Percentiles rank a stretch among this genome's conserved stretches.
Evolutionary conservation across 2,113 vertebrate species (phyloP).

Genomic region (Oncorhynchus nerka): DNA sequence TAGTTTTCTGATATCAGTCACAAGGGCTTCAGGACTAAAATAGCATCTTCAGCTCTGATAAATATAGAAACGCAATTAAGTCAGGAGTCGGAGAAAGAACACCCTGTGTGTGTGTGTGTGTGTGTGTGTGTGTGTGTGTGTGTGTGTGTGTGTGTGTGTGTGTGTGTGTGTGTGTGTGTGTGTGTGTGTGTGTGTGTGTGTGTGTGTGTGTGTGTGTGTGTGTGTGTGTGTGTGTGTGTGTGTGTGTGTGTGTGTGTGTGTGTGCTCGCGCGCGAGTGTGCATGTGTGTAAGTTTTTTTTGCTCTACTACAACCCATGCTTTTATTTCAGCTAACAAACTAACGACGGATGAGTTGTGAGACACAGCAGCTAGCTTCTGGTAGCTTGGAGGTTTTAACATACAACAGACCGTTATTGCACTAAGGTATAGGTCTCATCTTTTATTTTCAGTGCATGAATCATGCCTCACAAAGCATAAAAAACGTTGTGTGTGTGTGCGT

Average conservation of each 20-base stretch:
- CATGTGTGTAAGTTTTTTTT: background rate
- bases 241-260: background rate
- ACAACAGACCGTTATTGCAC: background rate
- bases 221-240: background rate
- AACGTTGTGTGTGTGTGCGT: background rate
- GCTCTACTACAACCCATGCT: background rate
- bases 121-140: background rate
- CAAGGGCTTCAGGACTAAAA: constrained; percentile 70
- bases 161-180: background rate
- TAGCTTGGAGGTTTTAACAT: background rate
- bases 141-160: background rate
- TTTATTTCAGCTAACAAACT: background rate
- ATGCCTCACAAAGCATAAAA: too few relatives aligned
- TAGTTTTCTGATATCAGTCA: constrained; percentile 69
- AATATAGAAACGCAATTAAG: constrained; percentile 77
- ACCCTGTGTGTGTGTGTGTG: background rate
- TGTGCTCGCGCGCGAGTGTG: background rate
- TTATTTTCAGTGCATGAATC: too few relatives aligned
- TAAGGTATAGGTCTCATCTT: background rate
- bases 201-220: background rate
- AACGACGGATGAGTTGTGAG: background rate
- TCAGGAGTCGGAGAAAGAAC: constrained; percentile 62
- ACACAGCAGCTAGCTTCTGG: background rate
- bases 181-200: background rate
- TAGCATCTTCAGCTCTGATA: constrained; percentile 72